phyloP scores from a whole-genome alignment of 2,888 invertebrate species.

The Drosophila bunnanda region DNA sequence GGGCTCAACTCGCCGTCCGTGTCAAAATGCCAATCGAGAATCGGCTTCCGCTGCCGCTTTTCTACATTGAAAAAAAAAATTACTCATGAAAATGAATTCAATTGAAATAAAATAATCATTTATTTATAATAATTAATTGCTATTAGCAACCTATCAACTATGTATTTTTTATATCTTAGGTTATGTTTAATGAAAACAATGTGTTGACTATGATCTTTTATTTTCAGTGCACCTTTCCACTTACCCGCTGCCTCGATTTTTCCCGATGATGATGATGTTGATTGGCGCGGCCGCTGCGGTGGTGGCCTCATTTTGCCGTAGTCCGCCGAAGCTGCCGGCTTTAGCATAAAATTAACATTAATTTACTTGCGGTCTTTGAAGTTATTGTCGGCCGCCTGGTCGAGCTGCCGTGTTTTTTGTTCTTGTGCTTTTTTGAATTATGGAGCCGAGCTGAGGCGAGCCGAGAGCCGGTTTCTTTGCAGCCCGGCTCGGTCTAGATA shows the following conservation, averaged over 20 bases:
- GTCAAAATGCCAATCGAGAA: constrained; percentile 79
- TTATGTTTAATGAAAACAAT: too few relatives aligned
- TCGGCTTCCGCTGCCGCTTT: constrained; percentile 29
- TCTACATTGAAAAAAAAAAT: not conserved
- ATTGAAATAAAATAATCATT: not conserved
- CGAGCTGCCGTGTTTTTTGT: constrained; percentile 56
- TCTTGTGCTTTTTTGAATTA: constrained; percentile 75
- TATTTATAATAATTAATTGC: not conserved
- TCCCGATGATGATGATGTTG: constrained; percentile 37
- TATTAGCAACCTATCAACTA: not conserved
- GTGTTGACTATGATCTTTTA: too few relatives aligned
- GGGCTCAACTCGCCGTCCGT: constrained; percentile 66
- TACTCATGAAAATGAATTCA: fast-evolving
- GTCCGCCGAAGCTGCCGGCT: constrained; percentile 60
- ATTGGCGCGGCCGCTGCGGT: constrained; percentile 44
- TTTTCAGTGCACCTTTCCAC: not conserved
- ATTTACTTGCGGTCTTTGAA: constrained; percentile 81
- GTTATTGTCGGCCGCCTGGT: constrained; percentile 67
- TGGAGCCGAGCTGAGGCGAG: constrained; percentile 50
- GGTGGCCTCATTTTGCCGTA: constrained; percentile 61
- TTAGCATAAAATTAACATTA: constrained; percentile 81
- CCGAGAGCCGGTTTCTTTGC: constrained; percentile 40
- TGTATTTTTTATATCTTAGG: not conserved
- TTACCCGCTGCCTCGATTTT: constrained; percentile 11
- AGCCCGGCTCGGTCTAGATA: constrained; percentile 47